phyloP scores from a whole-genome alignment of 2,888 invertebrate species.

The Euclidia mi region DNA sequence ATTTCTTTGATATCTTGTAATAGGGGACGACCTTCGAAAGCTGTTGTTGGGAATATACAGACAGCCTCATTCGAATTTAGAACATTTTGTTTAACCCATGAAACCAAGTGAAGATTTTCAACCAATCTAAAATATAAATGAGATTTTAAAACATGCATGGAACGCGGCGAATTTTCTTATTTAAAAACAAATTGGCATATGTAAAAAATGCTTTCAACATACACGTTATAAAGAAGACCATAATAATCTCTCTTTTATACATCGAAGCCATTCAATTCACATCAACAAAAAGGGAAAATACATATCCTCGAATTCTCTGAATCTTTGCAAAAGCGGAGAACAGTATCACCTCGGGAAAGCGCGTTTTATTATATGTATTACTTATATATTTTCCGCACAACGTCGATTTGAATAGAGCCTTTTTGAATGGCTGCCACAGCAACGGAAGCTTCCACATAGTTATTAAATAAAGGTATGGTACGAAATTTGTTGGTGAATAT shows the following conservation, averaged over 20 bases:
- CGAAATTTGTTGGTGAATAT: constrained; percentile 17
- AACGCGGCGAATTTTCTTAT: too few species aligned
- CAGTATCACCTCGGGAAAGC: constrained; percentile 22
- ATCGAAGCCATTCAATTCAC: constrained; percentile 35
- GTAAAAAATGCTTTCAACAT: too few species aligned
- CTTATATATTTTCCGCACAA: constrained; percentile 19
- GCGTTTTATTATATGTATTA: constrained; percentile 23
- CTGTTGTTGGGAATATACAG: too few species aligned
- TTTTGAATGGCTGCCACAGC: constrained; percentile 21
- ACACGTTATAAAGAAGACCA: background rate
- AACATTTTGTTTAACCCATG: too few species aligned
- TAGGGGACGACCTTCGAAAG: too few species aligned
- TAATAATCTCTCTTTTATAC: constrained; percentile 42
- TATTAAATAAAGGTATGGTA: constrained; percentile 18
- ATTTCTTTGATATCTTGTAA: too few species aligned
- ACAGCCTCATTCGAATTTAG: too few species aligned
- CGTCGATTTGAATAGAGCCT: constrained; percentile 24
- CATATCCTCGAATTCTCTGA: constrained; percentile 15
- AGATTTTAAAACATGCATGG: too few species aligned
- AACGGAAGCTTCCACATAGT: constrained; percentile 21
- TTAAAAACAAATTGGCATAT: too few species aligned
- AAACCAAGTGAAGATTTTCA: too few species aligned
- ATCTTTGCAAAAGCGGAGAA: constrained; percentile 22
- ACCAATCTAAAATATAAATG: too few species aligned
- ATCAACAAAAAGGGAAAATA: constrained; percentile 25